phyloP scores from a whole-genome alignment of 2,888 invertebrate species.

The Therioaphis trifolii region DNA sequence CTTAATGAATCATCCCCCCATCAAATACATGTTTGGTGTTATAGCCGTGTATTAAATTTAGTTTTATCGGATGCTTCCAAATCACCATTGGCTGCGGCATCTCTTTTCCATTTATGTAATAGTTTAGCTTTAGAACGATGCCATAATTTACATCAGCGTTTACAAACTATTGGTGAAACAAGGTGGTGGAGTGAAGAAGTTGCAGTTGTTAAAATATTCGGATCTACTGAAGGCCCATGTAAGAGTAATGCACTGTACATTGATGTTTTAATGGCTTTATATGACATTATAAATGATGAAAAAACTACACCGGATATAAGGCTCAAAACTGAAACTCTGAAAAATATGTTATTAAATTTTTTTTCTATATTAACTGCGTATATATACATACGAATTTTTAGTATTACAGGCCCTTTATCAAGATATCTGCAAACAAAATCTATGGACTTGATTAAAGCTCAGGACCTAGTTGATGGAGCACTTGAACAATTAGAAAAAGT shows the following conservation, averaged over 20 bases:
- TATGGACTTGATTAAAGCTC: constrained; percentile 23
- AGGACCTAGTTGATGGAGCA: constrained; percentile 23
- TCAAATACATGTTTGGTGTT: constrained; percentile 65
- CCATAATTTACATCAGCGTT: constrained; percentile 1
- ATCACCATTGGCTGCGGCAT: constrained; percentile 48
- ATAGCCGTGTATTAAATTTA: constrained; percentile 64
- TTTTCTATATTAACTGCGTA: no score
- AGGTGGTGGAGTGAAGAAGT: constrained; percentile 37
- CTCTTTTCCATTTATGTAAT: constrained; percentile 53
- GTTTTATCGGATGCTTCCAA: constrained; percentile 63
- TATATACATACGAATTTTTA: background rate
- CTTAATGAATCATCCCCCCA: constrained; percentile 56
- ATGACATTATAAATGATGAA: background rate
- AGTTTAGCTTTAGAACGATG: constrained; percentile 28
- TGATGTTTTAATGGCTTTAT: constrained; percentile 32
- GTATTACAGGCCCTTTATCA: constrained; percentile 24
- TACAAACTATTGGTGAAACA: constrained; percentile 35
- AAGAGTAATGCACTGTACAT: constrained; percentile 17
- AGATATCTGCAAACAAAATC: constrained; percentile 34
- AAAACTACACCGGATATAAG: no score
- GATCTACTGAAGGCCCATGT: constrained; percentile 17
- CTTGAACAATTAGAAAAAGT: constrained; percentile 15
- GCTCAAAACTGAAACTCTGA: no score
- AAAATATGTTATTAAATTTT: no score
- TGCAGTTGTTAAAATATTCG: constrained; percentile 33